Evolutionary conservation across 2,888 invertebrate species (phyloP), one percentile per base, ranked within the genome.

Genomic region (Ligdia adustata): DNA sequence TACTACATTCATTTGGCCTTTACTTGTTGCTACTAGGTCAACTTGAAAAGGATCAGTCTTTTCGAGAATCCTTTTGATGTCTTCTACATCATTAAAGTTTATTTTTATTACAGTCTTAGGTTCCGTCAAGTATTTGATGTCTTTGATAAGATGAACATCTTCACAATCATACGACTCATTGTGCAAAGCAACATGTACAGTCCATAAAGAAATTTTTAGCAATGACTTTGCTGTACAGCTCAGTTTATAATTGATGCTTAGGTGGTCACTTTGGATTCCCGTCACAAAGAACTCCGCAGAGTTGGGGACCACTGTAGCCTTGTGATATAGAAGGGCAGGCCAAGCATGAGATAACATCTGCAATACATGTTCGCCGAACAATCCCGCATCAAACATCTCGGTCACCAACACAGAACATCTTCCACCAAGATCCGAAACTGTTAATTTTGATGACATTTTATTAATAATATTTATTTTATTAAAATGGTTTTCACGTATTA

Each of bases 351-450:
- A 77, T 27, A 95, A 70, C 9, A 93, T 93, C 57, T 92, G 88
- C 28, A 96, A 73, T 20, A 94, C 91, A 62, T 92, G 91, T 79
- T 96, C 96, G 1, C 96, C 96, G 75, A 96, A 93, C 14, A 96
- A 72, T 0, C 94, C 96, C 34, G 94, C 93, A 86, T 96, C 96
- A 83, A 96, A 94, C 54, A 94, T 93, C 82, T 97, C 96, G 1
- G 95, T 95, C 0, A 96, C 91, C 39, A 96, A 75, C 29, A 96
- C 72, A 40, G 93, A 91, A 11, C 92, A 91, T 65, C 81, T 92
- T 15, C 91, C 82, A 38, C 91, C 90, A 35, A 94, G 79, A 69
- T 93, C 91, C 15, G 64, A 56, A 9, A 89, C 81, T 33, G 69
- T 63, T 61, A 95, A 72, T 37, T 91, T 76, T 5, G 91, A 92